Conservation (phyloP, 2,113 vertebrate species). For the Tragelaphus buxtoni region DNA sequence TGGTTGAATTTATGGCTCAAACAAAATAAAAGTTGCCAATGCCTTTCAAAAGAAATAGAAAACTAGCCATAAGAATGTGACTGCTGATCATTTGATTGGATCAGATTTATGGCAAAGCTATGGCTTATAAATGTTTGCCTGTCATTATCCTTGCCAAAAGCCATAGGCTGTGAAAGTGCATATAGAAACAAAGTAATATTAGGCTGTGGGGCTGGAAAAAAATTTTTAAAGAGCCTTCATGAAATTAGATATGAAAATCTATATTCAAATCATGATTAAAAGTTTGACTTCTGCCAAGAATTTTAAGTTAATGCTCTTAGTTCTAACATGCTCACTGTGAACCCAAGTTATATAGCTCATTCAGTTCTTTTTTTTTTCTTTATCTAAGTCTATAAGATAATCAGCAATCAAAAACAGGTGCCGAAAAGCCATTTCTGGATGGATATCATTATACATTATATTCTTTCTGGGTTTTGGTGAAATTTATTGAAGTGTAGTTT, state of each 20-base stretch:
- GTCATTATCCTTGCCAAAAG: slow-evolving; percentile 47
- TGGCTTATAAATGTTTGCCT: slow-evolving; percentile 53
- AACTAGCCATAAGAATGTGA: not conserved
- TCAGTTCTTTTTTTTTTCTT: not conserved
- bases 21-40: slow-evolving; percentile 37
- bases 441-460: not conserved
- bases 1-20: slow-evolving; percentile 16
- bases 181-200: slow-evolving; percentile 40
- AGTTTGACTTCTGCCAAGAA: not conserved
- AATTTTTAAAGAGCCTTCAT: not conserved
- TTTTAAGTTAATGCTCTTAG: slow-evolving; percentile 41
- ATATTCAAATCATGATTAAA: slow-evolving; percentile 29
- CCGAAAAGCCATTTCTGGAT: not conserved
- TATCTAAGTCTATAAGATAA: not conserved
- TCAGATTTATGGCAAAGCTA: not conserved
- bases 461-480: not conserved
- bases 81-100: slow-evolving; percentile 17
- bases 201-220: not conserved
- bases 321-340: slow-evolving; percentile 26
- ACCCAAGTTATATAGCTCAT: not conserved
- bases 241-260: slow-evolving; percentile 42
- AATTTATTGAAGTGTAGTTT: not conserved
- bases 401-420: not conserved
- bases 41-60: not conserved
- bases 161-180: slow-evolving; percentile 31